Evolutionary conservation across 2,888 invertebrate species (phyloP).

Genomic region (Euplagia quadripunctaria): DNA sequence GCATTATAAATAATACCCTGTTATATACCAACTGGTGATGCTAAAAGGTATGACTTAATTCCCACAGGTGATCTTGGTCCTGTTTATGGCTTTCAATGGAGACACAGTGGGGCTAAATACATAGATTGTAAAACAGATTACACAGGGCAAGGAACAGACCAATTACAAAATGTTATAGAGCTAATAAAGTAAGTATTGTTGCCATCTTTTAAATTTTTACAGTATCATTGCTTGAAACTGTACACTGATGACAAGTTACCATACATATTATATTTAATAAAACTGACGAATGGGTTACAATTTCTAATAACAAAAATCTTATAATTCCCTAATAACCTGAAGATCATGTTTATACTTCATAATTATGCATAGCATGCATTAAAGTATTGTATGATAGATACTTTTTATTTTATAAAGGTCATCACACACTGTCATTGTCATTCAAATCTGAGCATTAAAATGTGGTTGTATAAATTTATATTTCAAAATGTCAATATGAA

Average conservation of each 20-base stretch:
- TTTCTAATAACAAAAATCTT: too few species aligned
- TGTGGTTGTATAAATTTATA: too few species aligned
- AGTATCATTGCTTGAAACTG: too few species aligned
- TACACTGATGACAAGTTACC: neutral
- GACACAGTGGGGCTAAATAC: conserved; percentile 98
- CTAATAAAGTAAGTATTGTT: conserved; percentile 88
- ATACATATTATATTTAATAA: neutral
- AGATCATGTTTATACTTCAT: too few species aligned
- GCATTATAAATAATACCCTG: too few species aligned
- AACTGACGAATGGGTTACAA: neutral
- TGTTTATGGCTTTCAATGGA: conserved; percentile 99
- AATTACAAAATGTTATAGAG: conserved; percentile 93
- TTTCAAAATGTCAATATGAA: too few species aligned
- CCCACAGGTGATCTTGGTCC: conserved; percentile 95
- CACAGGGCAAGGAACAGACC: conserved; percentile 95
- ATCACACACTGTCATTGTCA: too few species aligned
- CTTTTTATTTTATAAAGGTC: neutral
- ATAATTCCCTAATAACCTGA: too few species aligned
- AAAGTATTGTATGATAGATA: neutral
- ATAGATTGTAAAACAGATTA: conserved; percentile 94
- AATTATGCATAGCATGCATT: neutral
- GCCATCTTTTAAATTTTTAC: too few species aligned
- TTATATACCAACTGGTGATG: neutral
- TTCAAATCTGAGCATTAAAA: too few species aligned
- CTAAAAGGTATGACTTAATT: neutral